Evolutionary conservation across 2,113 vertebrate species (phyloP), one percentile per base, ranked within the genome.

Genomic region (Eulacestoma nigropectus): DNA sequence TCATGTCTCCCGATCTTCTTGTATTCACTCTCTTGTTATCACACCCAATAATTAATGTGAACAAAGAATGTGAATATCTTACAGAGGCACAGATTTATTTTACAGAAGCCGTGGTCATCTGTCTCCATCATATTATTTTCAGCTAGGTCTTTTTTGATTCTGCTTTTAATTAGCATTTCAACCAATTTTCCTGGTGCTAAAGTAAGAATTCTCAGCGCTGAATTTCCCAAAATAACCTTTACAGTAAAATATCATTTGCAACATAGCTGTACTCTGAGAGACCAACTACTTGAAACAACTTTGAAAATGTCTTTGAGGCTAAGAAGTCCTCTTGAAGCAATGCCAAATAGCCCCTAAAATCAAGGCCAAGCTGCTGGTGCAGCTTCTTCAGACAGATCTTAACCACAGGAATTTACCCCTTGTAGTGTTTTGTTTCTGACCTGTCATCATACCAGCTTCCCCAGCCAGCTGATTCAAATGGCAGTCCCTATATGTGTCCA

Each of bases 181-280:
- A 93, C 63, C 42, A 90, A 78, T 56, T 95, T 96, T 92, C 64
- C 90, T 96, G 42, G 75, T 95, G 69, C 59, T 95, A 88, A 95
- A 96, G 87, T 70, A 95, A 60, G 74, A 86, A 81, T 86, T 84
- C 84, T 93, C 56, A 89, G 83, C 47, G 13, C 55, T 94, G 67
- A 52, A 83, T 88, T 96, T 95, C 82, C 82, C 93, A 95, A 73
- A 94, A 96, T 90, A 95, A 93, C 74, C 93, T 96, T 96, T 94
- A 81, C 78, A 90, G 68, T 74, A 70, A 96, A 94, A 90, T 81
- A 85, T 6, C 10, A 49, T 88, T 96, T 90, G 68, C 85, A 91
- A 75, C 52, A 95, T 26, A 72, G 32, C 39, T 92, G 21, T 77
- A 90, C 52, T 80, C 93, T 91, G 27, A 85, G 39, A 91, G 13